Evolutionary conservation across 2,797 vertebrate genomes (phyloP), one percentile per base, ranked within the genome.

Genomic region (Melanotaenia maccullochi): DNA sequence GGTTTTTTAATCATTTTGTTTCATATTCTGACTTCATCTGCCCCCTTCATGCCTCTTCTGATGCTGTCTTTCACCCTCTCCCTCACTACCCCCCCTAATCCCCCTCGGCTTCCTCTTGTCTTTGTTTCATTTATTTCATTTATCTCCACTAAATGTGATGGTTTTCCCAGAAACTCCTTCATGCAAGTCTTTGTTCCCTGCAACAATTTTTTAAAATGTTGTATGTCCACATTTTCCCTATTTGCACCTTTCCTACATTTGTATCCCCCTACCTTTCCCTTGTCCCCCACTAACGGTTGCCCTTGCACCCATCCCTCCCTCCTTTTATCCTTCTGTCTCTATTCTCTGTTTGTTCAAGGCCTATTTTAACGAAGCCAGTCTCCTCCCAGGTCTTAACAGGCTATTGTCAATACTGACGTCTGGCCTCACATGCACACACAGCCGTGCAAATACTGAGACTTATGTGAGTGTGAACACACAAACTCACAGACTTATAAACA

Each of bases 331-430:
- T 65, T 75, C 70, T 30, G 5, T 79, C 73, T 81, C 75, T 71
- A 78, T 89, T 82, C 80, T 82, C 69, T 89, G 81, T 90, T 87
- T 91, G 85, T 86, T 89, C 85, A 89, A 91, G 89, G 85, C 84
- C 90, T 79, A 75, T 80, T 87, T 85, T 86, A 86, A 86, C 66
- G 62, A 84, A 83, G 81, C 66, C 79, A 61, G 85, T 79, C 87
- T 84, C 84, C 81, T 87, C 78, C 81, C 87, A 83, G 73, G 81
- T 84, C 88, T 85, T 84, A 84, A 78, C 85, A 85, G 83, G 62
- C 85, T 75, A 68, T 86, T 90, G 89, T 89, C 84, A 82, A 80
- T 72, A 67, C 84, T 81, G 76, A 87, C 57, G 78, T 85, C 86
- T 87, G 81, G 84, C 80, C 76, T 87, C 73, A 51, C 66, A 61